phyloP scores from a whole-genome alignment of 2,113 vertebrate species.

The Amblyornis subalaris region DNA sequence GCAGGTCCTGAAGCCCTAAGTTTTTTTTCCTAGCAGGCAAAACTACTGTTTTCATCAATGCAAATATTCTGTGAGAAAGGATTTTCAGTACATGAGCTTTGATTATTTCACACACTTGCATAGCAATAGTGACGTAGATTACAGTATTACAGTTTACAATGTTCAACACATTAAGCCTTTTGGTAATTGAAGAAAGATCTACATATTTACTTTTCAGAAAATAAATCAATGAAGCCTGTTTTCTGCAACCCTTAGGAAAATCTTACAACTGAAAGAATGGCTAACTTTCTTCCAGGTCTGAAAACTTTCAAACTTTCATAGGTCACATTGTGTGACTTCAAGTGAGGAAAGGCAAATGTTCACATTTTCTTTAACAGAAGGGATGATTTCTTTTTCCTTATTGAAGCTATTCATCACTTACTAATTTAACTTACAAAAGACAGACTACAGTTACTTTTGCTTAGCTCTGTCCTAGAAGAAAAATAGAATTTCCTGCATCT shows the following conservation, averaged over 20 bases:
- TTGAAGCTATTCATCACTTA: neutral
- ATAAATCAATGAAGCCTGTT: neutral
- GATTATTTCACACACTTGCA: neutral
- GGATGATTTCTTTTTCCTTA: neutral
- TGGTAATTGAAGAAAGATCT: neutral
- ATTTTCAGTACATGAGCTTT: neutral
- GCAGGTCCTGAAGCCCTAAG: neutral
- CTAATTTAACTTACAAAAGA: conserved; percentile 12
- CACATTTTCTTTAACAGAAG: neutral
- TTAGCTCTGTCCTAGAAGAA: neutral
- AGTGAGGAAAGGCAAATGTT: neutral
- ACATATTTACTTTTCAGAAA: neutral
- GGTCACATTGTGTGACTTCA: neutral
- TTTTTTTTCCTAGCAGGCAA: neutral
- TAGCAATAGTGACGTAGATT: neutral
- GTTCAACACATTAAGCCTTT: neutral
- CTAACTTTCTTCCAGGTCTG: neutral
- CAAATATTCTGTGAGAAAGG: neutral
- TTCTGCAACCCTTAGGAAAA: neutral
- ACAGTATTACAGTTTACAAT: neutral
- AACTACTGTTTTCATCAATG: neutral
- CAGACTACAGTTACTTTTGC: neutral
- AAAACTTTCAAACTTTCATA: neutral
- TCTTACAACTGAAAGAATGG: neutral
- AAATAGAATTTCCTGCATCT: neutral